Base-by-base conservation (phyloP, 2,888 invertebrate genomes). In the Drosophila atroscutellata region DNA sequence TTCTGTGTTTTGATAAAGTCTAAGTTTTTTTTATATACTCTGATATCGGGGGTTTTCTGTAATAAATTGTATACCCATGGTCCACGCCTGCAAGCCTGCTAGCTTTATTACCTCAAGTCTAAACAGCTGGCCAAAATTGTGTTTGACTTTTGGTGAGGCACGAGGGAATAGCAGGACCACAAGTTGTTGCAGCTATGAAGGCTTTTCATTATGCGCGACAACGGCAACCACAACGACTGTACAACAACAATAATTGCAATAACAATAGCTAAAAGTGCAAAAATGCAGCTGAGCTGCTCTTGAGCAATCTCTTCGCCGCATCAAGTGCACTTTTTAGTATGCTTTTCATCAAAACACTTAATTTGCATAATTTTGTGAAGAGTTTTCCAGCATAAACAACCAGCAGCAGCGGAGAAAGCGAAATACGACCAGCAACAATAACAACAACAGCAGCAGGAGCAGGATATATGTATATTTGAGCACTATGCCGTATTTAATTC, bases 281-380 rank as follows among this genome's bases (percentile, higher is more conserved):
- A 68, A 63, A 28, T 56, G 36, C 45, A 45, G 69, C 72, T 62
- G 24, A 24, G 24, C 47, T 42, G 39, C 52, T 61, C 70, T 72
- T 39, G 63, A 45, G 80, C 64, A 71, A 73, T 71, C 75, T 75
- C 59, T 51, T 45, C 47, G 39, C 59, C 32, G 69, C 72, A 69
- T 83, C 72, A 86, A 86, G 85, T 84, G 84, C 80, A 77, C 80
- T 82, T 73, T 67, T 66, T 72, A 75, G 75, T 75, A 72, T 78
- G 82, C 89, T 82, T 89, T 87, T 83, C 89, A 87, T 87, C 82
- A 86, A 72, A 86, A 79, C 83, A 88, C 89, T 88, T 88, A 80
- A 89, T 89, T 89, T 89, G 79, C 89, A 89, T 89, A 89, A 90
- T 85, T 90, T 88, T 72, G 83, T 77, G 70, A 75, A 76, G 80